A percentile compares a stretch with the other conserved stretches of the same genome.
These are phyloP conservation scores for Amiota communis DNA, from an alignment of 2,888 invertebrate species.

Conservation along the genomic window DNA sequence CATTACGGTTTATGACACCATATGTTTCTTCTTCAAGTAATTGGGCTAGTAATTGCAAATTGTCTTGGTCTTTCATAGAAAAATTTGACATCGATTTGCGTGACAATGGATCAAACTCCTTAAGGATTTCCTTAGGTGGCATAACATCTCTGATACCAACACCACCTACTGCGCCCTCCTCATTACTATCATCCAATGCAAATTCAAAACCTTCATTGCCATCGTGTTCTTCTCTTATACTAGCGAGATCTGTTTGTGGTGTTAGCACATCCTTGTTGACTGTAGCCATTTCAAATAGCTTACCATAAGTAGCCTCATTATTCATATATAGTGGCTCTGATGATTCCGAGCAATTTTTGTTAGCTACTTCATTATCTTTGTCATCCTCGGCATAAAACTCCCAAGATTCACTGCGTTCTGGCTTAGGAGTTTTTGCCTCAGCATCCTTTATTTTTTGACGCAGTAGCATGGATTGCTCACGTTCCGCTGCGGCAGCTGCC, in stretches of 20 bases:
- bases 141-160: background rate
- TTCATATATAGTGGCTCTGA: conserved; percentile 72
- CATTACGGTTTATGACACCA: conserved; percentile 75
- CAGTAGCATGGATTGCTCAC: conserved; percentile 62
- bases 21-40: conserved; percentile 81
- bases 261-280: conserved; percentile 61
- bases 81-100: conserved; percentile 46
- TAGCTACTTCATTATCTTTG: conserved; percentile 42
- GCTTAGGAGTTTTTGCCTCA: conserved; percentile 63
- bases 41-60: conserved; percentile 79
- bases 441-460: conserved; percentile 57
- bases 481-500: conserved; percentile 54
- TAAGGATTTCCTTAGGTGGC: conserved; percentile 76
- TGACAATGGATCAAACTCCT: conserved; percentile 81
- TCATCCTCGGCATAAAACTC: conserved; percentile 64
- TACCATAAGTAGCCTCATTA: conserved; percentile 71
- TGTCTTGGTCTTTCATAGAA: conserved; percentile 71
- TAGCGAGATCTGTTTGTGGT: conserved; percentile 55
- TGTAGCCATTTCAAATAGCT: conserved; percentile 69
- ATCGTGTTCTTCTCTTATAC: conserved; percentile 48
- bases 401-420: conserved; percentile 72
- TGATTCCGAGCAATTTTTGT: conserved; percentile 7
- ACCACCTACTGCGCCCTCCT: conserved; percentile 59
- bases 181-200: conserved; percentile 48
- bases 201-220: conserved; percentile 3